These are phyloP conservation scores for Peromyscus nudipes DNA, from an alignment of 2,797 vertebrate species.

Conservation along the genomic window DNA sequence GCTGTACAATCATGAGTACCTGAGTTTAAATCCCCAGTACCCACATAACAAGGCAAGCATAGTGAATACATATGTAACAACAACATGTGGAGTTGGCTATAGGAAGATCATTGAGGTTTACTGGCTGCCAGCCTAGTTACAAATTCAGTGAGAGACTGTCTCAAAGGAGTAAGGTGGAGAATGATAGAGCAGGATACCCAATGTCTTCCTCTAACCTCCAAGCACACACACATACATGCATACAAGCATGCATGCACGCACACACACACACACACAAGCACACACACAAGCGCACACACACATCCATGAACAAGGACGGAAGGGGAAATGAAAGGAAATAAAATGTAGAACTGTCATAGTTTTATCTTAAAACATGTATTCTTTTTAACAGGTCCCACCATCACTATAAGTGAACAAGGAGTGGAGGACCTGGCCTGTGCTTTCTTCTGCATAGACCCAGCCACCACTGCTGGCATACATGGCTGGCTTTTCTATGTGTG, in stretches of 20 bases:
- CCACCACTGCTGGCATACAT: background rate
- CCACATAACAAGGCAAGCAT: background rate
- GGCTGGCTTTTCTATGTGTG: background rate
- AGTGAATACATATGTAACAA: background rate
- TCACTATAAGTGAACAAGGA: constrained; percentile 37
- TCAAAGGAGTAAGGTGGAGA: background rate
- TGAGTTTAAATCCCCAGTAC: background rate
- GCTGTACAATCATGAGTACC: background rate
- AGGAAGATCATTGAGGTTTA: background rate
- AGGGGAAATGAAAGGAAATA: background rate
- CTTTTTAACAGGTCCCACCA: constrained; percentile 39
- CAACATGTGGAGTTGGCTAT: background rate
- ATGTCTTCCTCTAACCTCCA: background rate
- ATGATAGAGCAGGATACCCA: background rate
- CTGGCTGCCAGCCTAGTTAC: background rate
- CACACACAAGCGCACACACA: background rate
- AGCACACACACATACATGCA: background rate
- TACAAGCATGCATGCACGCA: background rate
- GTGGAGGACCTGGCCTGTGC: background rate
- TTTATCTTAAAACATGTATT: background rate
- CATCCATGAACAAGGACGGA: background rate
- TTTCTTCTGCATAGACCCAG: background rate
- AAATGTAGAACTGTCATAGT: background rate
- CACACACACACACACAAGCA: too few relatives aligned
- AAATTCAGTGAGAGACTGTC: background rate